phyloP scores from a whole-genome alignment of 2,113 vertebrate species.

The Oncorhynchus tshawytscha region DNA sequence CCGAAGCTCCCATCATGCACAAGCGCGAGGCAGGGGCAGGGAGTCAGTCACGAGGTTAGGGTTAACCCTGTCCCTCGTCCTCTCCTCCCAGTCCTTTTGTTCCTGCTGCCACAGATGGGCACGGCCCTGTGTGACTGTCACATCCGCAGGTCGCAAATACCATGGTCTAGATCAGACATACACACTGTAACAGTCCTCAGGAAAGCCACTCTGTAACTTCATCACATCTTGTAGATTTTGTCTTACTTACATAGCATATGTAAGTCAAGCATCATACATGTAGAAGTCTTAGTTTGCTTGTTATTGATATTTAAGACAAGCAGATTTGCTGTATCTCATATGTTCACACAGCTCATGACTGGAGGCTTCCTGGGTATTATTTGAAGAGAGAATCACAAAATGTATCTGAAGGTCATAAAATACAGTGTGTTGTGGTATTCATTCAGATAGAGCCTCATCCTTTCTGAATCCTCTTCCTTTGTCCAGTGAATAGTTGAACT shows the following conservation, averaged over 20 bases:
- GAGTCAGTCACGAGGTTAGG: constrained; percentile 18
- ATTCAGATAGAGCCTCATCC: background rate
- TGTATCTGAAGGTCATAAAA: too few relatives aligned
- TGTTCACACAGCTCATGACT: too few relatives aligned
- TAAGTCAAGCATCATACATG: too few relatives aligned
- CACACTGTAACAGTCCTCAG: constrained; percentile 8
- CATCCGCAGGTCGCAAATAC: constrained; percentile 49
- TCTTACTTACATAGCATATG: background rate
- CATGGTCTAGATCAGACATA: constrained; percentile 25
- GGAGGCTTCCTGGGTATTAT: background rate
- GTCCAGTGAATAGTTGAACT: too few relatives aligned
- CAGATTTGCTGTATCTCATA: background rate
- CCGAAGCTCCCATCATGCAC: constrained; percentile 28
- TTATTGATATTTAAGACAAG: background rate
- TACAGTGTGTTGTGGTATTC: background rate
- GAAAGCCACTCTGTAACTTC: background rate
- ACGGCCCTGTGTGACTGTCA: constrained; percentile 58
- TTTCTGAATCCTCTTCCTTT: background rate
- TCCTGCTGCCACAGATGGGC: constrained; percentile 61
- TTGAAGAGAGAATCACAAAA: too few relatives aligned
- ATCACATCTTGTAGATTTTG: background rate
- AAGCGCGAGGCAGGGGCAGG: constrained; percentile 11
- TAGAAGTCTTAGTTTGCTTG: background rate
- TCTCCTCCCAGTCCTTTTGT: constrained; percentile 41
- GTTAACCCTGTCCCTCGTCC: constrained; percentile 27